Evolutionary conservation across 2,113 vertebrate genomes (phyloP).

Genomic region (Saccopteryx leptura): DNA sequence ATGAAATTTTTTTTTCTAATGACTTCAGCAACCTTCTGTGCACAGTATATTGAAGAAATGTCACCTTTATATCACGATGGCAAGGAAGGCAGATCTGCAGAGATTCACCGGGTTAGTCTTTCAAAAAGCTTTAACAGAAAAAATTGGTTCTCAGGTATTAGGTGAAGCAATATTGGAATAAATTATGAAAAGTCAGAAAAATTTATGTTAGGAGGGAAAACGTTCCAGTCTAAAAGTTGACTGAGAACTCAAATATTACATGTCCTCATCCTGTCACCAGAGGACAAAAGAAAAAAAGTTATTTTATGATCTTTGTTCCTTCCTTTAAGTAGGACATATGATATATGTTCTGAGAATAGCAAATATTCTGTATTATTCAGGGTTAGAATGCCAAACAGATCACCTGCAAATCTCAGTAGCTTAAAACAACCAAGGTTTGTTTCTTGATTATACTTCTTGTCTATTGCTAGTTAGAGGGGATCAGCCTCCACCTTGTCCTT

Average conservation of each 20-base stretch:
- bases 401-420: not conserved
- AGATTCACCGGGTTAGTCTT: not conserved
- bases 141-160: not conserved
- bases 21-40: slow-evolving; percentile 14
- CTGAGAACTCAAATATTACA: not conserved
- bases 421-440: not conserved
- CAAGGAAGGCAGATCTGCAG: slow-evolving; percentile 2
- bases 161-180: not conserved
- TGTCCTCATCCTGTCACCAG: not conserved
- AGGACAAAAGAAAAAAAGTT: not conserved
- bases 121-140: not conserved
- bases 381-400: not conserved
- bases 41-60: slow-evolving; percentile 13
- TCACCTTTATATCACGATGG: not conserved
- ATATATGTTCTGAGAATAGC: not conserved
- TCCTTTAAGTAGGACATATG: not conserved
- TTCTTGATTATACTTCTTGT: not conserved
- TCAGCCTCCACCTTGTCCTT: not conserved
- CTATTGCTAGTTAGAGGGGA: not conserved
- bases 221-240: slow-evolving; percentile 9
- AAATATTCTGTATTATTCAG: not conserved
- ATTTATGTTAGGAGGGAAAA: not conserved
- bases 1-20: slow-evolving; percentile 5
- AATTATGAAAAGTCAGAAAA: not conserved
- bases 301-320: not conserved